A percentile compares a stretch with the other conserved stretches of the same genome.
These are phyloP conservation scores for Amiota communis DNA, from an alignment of 2,888 invertebrate genomes.

Conservation along the genomic window DNA sequence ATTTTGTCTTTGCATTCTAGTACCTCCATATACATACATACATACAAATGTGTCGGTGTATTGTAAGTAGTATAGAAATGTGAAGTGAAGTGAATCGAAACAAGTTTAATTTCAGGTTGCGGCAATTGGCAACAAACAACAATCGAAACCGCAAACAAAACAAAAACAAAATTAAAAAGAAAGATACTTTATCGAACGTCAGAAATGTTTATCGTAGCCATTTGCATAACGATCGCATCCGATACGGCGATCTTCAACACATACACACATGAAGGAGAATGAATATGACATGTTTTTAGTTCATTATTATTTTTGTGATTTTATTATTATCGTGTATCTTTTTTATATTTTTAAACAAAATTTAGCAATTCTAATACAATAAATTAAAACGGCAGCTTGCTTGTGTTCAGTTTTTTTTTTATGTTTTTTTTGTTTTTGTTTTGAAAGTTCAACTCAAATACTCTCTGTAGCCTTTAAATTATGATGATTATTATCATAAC, in stretches of 20 bases:
- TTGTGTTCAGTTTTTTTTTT: background rate
- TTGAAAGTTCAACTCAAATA: slow-evolving; percentile 41
- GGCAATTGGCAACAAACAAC: background rate
- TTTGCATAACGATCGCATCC: slow-evolving; percentile 64
- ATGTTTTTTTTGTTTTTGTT: slow-evolving; percentile 4
- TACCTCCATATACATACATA: background rate
- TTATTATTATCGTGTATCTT: background rate
- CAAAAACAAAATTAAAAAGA: background rate
- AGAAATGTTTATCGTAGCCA: slow-evolving; percentile 50
- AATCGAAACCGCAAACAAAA: background rate
- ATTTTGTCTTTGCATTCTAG: background rate
- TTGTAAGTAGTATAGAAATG: too few species aligned
- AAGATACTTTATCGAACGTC: slow-evolving; percentile 19
- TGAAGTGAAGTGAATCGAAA: background rate
- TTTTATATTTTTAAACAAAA: background rate
- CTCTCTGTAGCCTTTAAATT: slow-evolving; percentile 23
- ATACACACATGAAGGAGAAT: slow-evolving; percentile 33
- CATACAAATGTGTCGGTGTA: too few species aligned
- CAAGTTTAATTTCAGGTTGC: background rate
- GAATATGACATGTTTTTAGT: slow-evolving; percentile 18
- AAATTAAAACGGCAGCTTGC: slow-evolving; percentile 1
- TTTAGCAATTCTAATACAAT: background rate
- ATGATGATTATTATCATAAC: slow-evolving; percentile 49
- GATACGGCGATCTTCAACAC: slow-evolving; percentile 30
- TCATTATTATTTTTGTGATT: slow-evolving; percentile 38